phyloP scores from a whole-genome alignment of 2,888 invertebrate genomes.

The Caradrina clavipalpis region DNA sequence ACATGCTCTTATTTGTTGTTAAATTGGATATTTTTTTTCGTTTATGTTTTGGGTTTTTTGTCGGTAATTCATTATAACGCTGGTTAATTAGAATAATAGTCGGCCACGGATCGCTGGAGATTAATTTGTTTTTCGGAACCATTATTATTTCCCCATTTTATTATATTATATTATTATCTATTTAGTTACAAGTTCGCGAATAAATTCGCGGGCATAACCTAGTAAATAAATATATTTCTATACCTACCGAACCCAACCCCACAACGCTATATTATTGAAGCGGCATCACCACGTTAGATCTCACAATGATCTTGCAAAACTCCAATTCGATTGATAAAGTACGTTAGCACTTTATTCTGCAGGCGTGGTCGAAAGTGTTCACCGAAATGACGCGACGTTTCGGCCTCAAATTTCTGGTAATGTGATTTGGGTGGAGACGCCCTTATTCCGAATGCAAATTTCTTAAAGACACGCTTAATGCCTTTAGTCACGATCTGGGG shows the following conservation, averaged over 20 bases:
- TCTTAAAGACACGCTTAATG: slow-evolving; percentile 68
- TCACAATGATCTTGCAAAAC: slow-evolving; percentile 72
- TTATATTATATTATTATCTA: no score
- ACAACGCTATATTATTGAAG: slow-evolving; percentile 1
- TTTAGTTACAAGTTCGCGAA: no score
- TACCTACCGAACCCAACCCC: not conserved
- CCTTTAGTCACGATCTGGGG: slow-evolving; percentile 65
- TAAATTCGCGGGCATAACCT: no score
- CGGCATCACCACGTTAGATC: slow-evolving; percentile 38
- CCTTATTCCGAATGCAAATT: slow-evolving; percentile 71
- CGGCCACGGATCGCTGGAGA: no score
- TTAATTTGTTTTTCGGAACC: no score
- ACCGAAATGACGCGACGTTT: slow-evolving; percentile 66
- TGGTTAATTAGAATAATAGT: no score
- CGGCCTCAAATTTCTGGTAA: slow-evolving; percentile 64
- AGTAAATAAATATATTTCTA: not conserved
- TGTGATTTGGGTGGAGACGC: slow-evolving; percentile 66
- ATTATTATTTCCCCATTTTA: no score
- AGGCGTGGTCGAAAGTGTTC: slow-evolving; percentile 68
- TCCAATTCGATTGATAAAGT: slow-evolving; percentile 70
- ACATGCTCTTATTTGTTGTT: no score
- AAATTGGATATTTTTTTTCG: no score
- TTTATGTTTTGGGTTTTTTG: no score
- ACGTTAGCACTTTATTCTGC: slow-evolving; percentile 70
- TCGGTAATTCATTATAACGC: no score